Evolutionary conservation across 2,113 vertebrate species (phyloP), one percentile per base, ranked within the genome.

Genomic region (Stigmatopora nigra): DNA sequence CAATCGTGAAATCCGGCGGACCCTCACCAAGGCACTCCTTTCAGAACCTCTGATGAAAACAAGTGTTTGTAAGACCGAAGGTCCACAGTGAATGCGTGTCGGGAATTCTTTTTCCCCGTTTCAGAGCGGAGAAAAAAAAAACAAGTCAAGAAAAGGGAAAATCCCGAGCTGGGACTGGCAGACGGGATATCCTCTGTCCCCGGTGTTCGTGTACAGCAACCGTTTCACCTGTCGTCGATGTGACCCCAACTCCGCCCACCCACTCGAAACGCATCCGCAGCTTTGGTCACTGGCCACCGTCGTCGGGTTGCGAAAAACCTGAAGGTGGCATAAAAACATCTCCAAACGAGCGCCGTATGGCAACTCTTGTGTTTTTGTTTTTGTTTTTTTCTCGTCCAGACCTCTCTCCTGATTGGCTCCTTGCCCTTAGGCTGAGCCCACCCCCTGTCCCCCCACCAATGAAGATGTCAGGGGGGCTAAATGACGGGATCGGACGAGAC

Each of bases 21-120:
- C 70, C 81, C 71, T 80, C 80, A 72, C 79, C 86, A 88, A 89
- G 88, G 88, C 88, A 89, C 88, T 88, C 88, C 84, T 83, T 84
- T 73, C 67, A 56, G 48, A 82, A 51, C 63, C 71, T 72, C 78
- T 58, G 59, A 17, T 64, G 35, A 31, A 44, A 25, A 76, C 72
- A 61, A 79, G 70, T 65, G 67, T 77, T 72, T 53, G 68, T 20
- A 58, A 72, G 71, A 52, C 70, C 78, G 48, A 74, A 71, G 77
- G 79, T 85, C 86, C 83, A 87, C 83, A 87, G 87, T 88, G 85
- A 84, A 78, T 46, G 70, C 67, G 73, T 81, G 72, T 56, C 14
- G 67, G 73, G 63, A 74, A 79, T 72, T 68, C 49, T 62, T 45
- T 62, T 68, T 31, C 25, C 68, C 77, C 53, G 63, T 64, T 55